Percentiles rank a stretch among this genome's conserved stretches.
phyloP scores from a whole-genome alignment of 2,888 invertebrate genomes.

The Rhingia campestris region DNA sequence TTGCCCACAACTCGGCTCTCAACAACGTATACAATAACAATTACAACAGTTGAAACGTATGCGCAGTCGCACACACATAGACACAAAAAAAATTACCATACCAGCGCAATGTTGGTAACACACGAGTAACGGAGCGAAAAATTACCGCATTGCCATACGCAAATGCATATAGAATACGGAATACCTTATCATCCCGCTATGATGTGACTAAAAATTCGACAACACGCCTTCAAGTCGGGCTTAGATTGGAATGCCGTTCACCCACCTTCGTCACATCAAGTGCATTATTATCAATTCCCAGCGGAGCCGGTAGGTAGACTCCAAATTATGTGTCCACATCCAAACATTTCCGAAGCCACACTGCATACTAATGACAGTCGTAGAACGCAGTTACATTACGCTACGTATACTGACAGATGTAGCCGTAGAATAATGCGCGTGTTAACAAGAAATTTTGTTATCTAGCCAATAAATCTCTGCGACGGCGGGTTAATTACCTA shows the following conservation, averaged over 20 bases:
- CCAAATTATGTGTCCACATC: slow-evolving; percentile 42
- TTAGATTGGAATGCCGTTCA: slow-evolving; percentile 45
- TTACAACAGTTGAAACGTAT: slow-evolving; percentile 33
- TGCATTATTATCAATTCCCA: slow-evolving; percentile 53
- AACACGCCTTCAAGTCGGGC: slow-evolving; percentile 9
- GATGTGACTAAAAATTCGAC: slow-evolving; percentile 69
- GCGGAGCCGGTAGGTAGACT: slow-evolving; percentile 50
- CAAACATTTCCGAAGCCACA: slow-evolving; percentile 16
- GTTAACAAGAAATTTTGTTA: slow-evolving; percentile 27
- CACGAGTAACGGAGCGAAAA: slow-evolving; percentile 38
- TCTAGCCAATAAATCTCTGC: neutral
- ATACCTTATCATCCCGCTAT: slow-evolving; percentile 39
- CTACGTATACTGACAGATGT: slow-evolving; percentile 10
- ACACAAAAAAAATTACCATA: slow-evolving; percentile 40
- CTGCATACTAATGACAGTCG: slow-evolving; percentile 54
- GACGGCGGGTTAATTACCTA: slow-evolving; percentile 16
- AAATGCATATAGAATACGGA: slow-evolving; percentile 21
- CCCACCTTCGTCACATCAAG: slow-evolving; percentile 14
- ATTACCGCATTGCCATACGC: slow-evolving; percentile 31
- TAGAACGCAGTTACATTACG: slow-evolving; percentile 10
- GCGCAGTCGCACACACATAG: neutral
- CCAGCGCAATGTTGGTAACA: slow-evolving; percentile 20
- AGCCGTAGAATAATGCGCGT: slow-evolving; percentile 23
- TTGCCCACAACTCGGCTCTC: slow-evolving; percentile 53
- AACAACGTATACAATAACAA: slow-evolving; percentile 7